Evolutionary conservation across 1,140 invertebrate genomes (phyloP).

Genomic region (Trichomalopsis sarcophagae): DNA sequence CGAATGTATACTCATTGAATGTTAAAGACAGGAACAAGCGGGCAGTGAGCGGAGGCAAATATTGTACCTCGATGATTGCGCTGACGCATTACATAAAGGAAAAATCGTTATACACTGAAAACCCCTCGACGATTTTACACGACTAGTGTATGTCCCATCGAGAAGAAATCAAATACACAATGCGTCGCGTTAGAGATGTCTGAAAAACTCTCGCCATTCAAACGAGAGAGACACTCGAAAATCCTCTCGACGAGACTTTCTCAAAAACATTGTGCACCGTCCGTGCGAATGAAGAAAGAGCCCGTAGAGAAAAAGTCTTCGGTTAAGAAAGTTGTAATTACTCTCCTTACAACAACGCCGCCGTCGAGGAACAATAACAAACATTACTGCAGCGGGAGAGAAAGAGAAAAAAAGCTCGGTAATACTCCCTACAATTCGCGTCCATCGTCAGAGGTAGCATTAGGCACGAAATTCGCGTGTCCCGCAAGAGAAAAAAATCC

Average conservation of each 20-base stretch:
- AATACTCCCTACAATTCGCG: neutral
- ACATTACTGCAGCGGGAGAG: neutral
- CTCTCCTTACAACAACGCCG: neutral
- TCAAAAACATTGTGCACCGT: neutral
- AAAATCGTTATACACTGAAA: neutral
- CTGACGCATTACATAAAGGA: neutral
- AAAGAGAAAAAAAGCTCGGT: neutral
- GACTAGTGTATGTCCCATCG: neutral
- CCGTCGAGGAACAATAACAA: neutral
- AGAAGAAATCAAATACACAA: constrained; percentile 33
- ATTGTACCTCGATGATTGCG: neutral
- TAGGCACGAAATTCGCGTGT: constrained; percentile 12
- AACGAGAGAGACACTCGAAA: constrained; percentile 5
- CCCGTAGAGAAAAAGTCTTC: neutral
- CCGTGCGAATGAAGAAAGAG: neutral
- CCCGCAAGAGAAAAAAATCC: neutral
- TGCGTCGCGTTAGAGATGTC: neutral
- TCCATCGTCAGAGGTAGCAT: neutral
- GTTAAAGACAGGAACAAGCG: neutral
- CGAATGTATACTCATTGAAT: too few relatives aligned
- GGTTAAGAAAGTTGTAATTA: constrained; percentile 32
- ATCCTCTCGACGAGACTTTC: neutral
- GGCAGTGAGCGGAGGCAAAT: neutral
- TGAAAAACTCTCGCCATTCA: constrained; percentile 3
- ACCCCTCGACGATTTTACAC: neutral